Evolutionary conservation across 2,888 invertebrate genomes (phyloP).

Genomic region (Pharmacophagus antenor): DNA sequence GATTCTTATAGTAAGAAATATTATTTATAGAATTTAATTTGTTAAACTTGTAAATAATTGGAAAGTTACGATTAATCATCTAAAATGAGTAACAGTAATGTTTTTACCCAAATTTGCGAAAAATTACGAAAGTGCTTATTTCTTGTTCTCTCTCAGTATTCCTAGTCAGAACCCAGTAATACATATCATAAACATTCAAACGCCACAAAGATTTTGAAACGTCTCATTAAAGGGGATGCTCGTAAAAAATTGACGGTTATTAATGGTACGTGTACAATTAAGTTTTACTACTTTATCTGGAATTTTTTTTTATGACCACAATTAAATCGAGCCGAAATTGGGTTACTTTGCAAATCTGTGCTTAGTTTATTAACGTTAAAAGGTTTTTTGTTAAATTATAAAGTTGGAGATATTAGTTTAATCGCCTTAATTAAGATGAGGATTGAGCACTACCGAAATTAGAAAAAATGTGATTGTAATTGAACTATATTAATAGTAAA

Average conservation of each 20-base stretch:
- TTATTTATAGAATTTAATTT: no score
- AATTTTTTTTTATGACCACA: constrained; percentile 5
- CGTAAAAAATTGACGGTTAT: constrained; percentile 23
- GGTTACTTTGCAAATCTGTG: no score
- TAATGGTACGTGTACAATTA: constrained; percentile 26
- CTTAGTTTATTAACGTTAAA: not conserved
- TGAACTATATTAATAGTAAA: no score
- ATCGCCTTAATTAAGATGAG: no score
- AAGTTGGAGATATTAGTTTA: not conserved
- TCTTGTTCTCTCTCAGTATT: not conserved
- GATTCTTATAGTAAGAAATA: no score
- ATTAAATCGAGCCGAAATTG: constrained; percentile 1
- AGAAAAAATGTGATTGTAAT: no score
- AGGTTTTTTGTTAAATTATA: not conserved
- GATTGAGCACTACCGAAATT: no score
- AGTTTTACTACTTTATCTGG: constrained; percentile 8
- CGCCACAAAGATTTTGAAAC: constrained; percentile 12
- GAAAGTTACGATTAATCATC: no score
- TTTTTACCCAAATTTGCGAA: no score
- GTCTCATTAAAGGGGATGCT: constrained; percentile 3
- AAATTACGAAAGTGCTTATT: not conserved
- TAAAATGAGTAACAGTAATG: no score
- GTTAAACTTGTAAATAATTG: no score
- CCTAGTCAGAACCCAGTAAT: not conserved
- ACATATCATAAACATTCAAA: constrained; percentile 11